Evolutionary conservation across 2,113 vertebrate genomes (phyloP).

Genomic region (Orycteropus afer): DNA sequence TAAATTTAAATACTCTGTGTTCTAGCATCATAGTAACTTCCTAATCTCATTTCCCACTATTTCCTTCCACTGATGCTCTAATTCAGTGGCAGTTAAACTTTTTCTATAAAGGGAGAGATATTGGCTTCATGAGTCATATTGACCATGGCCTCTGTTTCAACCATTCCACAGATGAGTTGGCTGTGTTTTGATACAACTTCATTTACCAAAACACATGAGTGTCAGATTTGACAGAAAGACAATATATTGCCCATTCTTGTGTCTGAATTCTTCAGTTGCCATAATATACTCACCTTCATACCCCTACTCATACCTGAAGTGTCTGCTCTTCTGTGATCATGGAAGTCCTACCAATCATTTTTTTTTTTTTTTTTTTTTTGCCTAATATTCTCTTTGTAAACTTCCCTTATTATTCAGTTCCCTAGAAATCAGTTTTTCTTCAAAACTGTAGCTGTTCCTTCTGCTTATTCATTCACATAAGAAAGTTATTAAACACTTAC

Average conservation of each 20-base stretch:
- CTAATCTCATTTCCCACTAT: background rate
- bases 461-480: conserved; percentile 16
- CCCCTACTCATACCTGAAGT: background rate
- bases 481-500: background rate
- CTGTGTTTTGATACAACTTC: background rate
- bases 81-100: background rate
- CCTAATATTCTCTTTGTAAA: background rate
- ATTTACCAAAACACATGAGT: background rate
- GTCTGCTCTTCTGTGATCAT: background rate
- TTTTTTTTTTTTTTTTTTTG: background rate
- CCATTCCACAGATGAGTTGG: background rate
- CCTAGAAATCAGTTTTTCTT: background rate
- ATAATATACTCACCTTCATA: background rate
- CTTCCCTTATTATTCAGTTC: background rate
- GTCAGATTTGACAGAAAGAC: background rate
- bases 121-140: background rate
- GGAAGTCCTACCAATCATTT: background rate
- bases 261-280: background rate
- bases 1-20: background rate
- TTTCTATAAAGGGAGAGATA: background rate
- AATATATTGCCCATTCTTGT: background rate
- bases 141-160: background rate
- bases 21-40: background rate
- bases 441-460: background rate
- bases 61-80: background rate